phyloP scores from a whole-genome alignment of 2,113 vertebrate genomes.

The Desmodus rotundus region DNA sequence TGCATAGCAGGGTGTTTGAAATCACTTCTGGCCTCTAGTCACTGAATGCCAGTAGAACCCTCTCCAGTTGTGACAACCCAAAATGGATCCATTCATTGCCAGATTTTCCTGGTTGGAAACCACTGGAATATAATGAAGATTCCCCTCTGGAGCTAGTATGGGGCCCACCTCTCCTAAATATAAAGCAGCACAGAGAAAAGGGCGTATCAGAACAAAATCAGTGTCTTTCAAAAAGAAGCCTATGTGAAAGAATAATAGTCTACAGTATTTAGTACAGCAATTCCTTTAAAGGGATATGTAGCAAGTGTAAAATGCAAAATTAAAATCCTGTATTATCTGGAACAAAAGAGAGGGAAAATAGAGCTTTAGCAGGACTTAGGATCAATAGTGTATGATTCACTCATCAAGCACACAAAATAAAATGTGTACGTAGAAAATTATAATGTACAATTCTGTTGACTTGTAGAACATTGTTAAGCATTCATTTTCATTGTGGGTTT shows the following conservation, averaged over 20 bases:
- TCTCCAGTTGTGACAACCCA: neutral
- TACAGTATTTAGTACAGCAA: neutral
- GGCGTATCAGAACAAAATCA: neutral
- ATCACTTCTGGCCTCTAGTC: neutral
- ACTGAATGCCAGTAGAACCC: neutral
- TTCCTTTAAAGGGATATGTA: neutral
- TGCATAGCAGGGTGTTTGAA: neutral
- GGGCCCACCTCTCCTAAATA: neutral
- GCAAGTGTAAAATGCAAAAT: neutral
- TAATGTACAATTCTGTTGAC: neutral
- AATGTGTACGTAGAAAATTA: neutral
- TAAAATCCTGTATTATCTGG: neutral
- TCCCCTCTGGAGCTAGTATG: neutral
- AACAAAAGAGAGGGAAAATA: neutral
- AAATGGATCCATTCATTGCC: too few species aligned
- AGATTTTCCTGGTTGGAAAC: neutral
- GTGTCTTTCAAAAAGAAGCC: neutral
- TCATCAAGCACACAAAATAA: neutral
- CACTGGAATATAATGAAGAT: neutral
- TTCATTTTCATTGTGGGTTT: neutral
- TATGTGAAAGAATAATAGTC: neutral
- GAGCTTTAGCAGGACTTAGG: neutral
- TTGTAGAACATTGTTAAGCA: neutral
- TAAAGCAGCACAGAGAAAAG: neutral
- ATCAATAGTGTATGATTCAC: neutral